Evolutionary conservation across 2,888 invertebrate species (phyloP).

Genomic region (Itoplectis maculator): DNA sequence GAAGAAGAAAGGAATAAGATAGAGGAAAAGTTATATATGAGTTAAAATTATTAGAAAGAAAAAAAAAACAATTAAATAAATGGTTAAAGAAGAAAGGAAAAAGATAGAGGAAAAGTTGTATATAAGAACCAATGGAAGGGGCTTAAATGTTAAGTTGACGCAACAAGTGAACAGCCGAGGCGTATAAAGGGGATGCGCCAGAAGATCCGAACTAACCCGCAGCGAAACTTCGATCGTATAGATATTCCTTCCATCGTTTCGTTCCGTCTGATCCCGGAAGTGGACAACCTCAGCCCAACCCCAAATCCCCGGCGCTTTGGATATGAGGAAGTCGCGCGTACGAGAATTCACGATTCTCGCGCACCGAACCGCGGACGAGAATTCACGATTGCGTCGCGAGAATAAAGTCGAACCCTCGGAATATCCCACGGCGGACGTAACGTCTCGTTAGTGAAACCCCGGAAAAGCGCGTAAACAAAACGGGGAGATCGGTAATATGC

Average conservation of each 20-base stretch:
- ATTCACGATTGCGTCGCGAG: neutral
- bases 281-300: too few species aligned
- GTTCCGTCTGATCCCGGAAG: neutral
- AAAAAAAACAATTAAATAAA: too few species aligned
- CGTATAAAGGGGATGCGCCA: constrained; percentile 19
- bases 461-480: neutral
- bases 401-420: neutral
- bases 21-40: too few species aligned
- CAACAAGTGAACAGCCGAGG: constrained; percentile 41
- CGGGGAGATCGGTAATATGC: neutral
- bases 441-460: neutral
- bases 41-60: too few species aligned
- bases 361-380: neutral
- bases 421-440: neutral
- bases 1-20: too few species aligned
- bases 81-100: too few species aligned
- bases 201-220: neutral
- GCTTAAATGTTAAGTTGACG: neutral
- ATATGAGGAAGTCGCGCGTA: too few species aligned
- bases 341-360: neutral
- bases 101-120: neutral
- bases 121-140: neutral
- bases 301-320: too few species aligned
- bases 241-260: neutral
- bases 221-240: neutral